phyloP scores from a whole-genome alignment of 2,797 vertebrate genomes.

The Mormyrus hasselquistii region DNA sequence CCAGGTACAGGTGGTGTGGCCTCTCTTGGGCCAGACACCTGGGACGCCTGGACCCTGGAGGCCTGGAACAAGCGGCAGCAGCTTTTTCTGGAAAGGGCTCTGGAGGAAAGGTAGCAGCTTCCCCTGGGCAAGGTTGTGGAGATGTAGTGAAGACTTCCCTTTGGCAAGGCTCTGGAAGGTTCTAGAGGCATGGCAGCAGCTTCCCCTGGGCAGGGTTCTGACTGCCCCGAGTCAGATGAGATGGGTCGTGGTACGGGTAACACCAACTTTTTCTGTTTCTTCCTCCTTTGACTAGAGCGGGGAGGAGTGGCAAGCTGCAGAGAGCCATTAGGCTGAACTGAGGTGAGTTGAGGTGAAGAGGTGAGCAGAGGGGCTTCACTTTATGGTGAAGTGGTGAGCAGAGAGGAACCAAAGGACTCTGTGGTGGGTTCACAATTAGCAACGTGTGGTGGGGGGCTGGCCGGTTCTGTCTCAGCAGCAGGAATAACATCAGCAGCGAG shows the following conservation, averaged over 20 bases:
- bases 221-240: background rate
- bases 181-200: no score
- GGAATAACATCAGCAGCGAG: background rate
- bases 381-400: background rate
- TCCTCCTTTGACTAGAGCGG: no score
- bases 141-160: no score
- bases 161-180: no score
- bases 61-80: background rate
- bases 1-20: background rate
- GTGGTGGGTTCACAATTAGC: background rate
- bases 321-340: no score
- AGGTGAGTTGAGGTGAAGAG: background rate
- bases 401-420: background rate
- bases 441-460: background rate
- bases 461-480: background rate
- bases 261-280: background rate
- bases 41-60: background rate
- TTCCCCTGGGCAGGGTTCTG: background rate
- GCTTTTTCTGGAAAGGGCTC: background rate
- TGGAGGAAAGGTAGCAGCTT: background rate
- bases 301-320: background rate
- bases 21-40: background rate
- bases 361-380: background rate
- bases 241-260: background rate
- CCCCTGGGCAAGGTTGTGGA: no score